Conservation (phyloP, 2,797 vertebrate genomes). For the Artibeus lituratus region DNA sequence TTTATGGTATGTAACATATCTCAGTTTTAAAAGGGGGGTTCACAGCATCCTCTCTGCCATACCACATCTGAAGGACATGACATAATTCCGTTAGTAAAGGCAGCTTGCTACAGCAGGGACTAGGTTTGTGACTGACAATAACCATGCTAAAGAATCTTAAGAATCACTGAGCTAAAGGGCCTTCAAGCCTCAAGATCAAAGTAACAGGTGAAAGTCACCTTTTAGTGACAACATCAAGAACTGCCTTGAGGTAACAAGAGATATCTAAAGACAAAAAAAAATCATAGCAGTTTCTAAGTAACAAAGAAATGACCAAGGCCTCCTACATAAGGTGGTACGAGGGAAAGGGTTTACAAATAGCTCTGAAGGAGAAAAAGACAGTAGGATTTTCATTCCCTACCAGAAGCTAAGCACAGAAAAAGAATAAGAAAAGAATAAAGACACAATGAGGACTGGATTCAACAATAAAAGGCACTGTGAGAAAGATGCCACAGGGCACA, state of each 20-base stretch:
- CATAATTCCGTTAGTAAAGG: neutral
- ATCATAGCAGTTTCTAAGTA: neutral
- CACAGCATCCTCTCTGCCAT: neutral
- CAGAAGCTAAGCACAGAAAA: slow-evolving; percentile 41
- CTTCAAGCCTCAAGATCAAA: slow-evolving; percentile 24
- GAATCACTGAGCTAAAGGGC: neutral
- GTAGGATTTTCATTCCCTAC: slow-evolving; percentile 37
- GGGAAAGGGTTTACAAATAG: slow-evolving; percentile 14
- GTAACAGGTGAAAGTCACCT: neutral
- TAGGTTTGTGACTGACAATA: neutral
- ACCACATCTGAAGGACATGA: neutral
- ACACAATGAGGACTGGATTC: neutral
- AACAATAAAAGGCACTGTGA: neutral
- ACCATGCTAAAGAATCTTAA: neutral
- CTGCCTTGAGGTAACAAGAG: neutral
- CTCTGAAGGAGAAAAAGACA: slow-evolving; percentile 11
- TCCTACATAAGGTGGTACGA: neutral
- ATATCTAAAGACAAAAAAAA: neutral
- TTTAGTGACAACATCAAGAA: slow-evolving; percentile 4
- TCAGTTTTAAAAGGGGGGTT: neutral
- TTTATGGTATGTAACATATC: neutral
- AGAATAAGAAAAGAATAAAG: neutral
- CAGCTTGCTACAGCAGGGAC: neutral
- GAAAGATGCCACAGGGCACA: neutral
- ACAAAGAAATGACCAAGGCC: neutral